Conservation (phyloP, 2,113 vertebrate genomes). For the Scomber colias region DNA sequence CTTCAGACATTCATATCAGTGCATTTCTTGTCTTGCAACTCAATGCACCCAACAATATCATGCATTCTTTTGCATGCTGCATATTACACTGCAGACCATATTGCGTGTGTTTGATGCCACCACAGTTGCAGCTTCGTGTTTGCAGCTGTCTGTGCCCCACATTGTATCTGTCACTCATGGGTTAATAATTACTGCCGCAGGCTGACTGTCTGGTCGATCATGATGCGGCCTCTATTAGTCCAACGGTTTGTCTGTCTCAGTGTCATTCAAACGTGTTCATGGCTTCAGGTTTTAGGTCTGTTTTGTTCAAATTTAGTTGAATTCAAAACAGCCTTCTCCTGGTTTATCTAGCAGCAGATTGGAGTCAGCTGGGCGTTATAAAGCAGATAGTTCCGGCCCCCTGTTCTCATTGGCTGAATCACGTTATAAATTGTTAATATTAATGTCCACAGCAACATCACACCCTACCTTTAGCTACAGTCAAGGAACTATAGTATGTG, state of each 20-base stretch:
- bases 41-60: neutral
- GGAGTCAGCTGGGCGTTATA: neutral
- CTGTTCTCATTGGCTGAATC: constrained; percentile 30
- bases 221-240: constrained; percentile 6
- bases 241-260: neutral
- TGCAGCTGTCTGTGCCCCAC: constrained; percentile 58
- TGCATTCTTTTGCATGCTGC: neutral
- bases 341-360: neutral
- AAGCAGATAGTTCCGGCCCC: constrained; percentile 21
- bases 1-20: neutral
- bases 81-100: too few relatives aligned
- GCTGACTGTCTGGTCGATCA: constrained; percentile 69
- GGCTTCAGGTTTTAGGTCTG: neutral
- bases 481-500: neutral
- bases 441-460: constrained; percentile 22
- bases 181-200: constrained; percentile 74
- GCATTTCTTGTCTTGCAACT: neutral
- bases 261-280: neutral
- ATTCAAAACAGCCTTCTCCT: neutral
- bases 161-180: constrained; percentile 59
- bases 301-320: neutral
- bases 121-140: neutral
- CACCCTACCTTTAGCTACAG: neutral
- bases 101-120: too few relatives aligned
- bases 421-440: constrained; percentile 11